A percentile compares a stretch with the other conserved stretches of the same genome.
Conservation (phyloP, 2,888 invertebrate species). For the Lasius platythorax region DNA sequence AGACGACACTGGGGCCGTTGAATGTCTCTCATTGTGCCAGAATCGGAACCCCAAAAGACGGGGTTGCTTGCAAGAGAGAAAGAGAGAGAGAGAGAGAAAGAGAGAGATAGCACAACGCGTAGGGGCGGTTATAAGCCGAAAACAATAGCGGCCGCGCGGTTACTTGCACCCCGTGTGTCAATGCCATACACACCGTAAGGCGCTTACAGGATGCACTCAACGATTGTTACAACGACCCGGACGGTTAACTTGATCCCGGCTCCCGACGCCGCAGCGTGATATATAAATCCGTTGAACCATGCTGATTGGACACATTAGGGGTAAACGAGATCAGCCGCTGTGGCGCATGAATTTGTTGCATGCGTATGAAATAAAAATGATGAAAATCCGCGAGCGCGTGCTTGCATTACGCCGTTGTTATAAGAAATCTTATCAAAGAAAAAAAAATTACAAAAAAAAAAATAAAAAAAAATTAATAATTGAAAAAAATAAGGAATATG, state of each 20-base stretch:
- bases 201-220: slow-evolving; percentile 73
- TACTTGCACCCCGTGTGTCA: slow-evolving; percentile 74
- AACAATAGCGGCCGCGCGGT: slow-evolving; percentile 75
- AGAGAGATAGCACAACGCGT: slow-evolving; percentile 49
- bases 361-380: slow-evolving; percentile 44
- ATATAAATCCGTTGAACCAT: slow-evolving; percentile 60
- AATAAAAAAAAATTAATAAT: not conserved
- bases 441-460: not conserved
- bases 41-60: slow-evolving; percentile 62
- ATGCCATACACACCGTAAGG: slow-evolving; percentile 75
- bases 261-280: slow-evolving; percentile 63
- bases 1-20: slow-evolving; percentile 62
- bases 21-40: slow-evolving; percentile 66
- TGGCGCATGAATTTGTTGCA: slow-evolving; percentile 32
- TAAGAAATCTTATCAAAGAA: not conserved
- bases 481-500: not conserved
- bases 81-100: slow-evolving; percentile 32
- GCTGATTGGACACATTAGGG: slow-evolving; percentile 49
- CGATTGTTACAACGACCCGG: slow-evolving; percentile 70
- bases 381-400: slow-evolving; percentile 1
- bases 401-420: not conserved
- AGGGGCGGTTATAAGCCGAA: slow-evolving; percentile 79
- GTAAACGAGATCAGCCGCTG: slow-evolving; percentile 45
- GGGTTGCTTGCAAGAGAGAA: not conserved
- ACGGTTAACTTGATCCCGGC: slow-evolving; percentile 74